A percentile compares a stretch with the other conserved stretches of the same genome.
These are phyloP conservation scores for Phrynosoma platyrhinos DNA, from an alignment of 2,113 vertebrate species.

Conservation along the genomic window DNA sequence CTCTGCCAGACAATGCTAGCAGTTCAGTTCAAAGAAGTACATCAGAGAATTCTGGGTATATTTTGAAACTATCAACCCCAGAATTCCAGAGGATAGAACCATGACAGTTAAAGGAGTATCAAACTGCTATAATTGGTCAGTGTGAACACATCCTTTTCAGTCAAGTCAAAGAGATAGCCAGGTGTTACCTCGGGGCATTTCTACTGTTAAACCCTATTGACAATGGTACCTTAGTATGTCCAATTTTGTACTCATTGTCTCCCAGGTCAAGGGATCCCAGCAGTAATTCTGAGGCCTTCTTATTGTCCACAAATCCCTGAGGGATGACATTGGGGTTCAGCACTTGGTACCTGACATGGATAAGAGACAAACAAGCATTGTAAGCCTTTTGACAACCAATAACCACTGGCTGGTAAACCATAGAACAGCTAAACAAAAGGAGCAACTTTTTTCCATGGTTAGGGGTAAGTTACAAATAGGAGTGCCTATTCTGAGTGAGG, in stretches of 20 bases:
- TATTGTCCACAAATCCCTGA: constrained; percentile 56
- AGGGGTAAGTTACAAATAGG: no score
- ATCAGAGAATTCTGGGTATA: no score
- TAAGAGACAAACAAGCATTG: neutral
- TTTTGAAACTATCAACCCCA: no score
- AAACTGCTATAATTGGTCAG: no score
- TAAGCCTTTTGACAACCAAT: neutral
- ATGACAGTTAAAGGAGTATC: no score
- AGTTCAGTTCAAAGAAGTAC: no score
- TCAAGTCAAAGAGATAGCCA: no score
- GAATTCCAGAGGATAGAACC: no score
- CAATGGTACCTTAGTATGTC: constrained; percentile 38
- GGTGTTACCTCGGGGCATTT: no score
- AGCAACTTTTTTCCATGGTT: neutral
- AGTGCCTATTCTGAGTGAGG: no score
- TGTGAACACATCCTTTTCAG: no score
- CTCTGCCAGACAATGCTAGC: no score
- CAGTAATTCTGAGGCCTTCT: constrained; percentile 59
- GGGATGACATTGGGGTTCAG: constrained; percentile 64
- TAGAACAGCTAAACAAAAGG: neutral
- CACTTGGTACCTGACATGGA: constrained; percentile 56
- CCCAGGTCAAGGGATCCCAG: constrained; percentile 33
- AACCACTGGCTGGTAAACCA: neutral
- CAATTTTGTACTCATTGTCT: constrained; percentile 57
- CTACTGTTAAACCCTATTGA: neutral